A percentile compares a stretch with the other conserved stretches of the same genome.
Conservation (phyloP, 2,888 invertebrate genomes). For the Lamproptera curius region DNA sequence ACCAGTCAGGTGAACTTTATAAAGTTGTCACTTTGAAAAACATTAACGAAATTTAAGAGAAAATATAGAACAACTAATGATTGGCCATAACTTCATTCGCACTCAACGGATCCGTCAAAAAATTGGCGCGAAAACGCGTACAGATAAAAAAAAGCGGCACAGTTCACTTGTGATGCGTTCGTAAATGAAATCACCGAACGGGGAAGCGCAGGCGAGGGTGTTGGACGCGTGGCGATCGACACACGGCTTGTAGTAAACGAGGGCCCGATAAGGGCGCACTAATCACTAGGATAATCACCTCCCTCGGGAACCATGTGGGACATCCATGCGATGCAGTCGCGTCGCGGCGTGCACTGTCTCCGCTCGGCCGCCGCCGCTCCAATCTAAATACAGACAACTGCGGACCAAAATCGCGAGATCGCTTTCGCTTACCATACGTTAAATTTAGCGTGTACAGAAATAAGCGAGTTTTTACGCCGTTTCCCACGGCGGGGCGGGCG, state of each 20-base stretch:
- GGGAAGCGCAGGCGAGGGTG: neutral
- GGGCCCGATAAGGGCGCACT: constrained; percentile 1
- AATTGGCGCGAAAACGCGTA: constrained; percentile 13
- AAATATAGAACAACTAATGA: too few relatives aligned
- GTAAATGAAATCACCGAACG: constrained; percentile 1
- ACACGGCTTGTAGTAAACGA: constrained; percentile 8
- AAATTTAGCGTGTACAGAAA: constrained; percentile 76
- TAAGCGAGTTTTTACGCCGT: constrained; percentile 76
- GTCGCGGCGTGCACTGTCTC: constrained; percentile 26
- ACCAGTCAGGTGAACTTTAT: neutral
- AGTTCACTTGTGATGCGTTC: neutral
- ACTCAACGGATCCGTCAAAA: neutral
- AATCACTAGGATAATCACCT: constrained; percentile 49
- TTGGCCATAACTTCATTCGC: neutral
- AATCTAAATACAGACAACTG: constrained; percentile 75
- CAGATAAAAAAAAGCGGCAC: constrained; percentile 4
- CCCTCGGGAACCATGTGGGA: constrained; percentile 71
- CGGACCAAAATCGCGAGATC: constrained; percentile 73
- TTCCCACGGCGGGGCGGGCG: constrained; percentile 56
- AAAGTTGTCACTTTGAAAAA: neutral
- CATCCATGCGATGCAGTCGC: constrained; percentile 51
- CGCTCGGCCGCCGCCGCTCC: constrained; percentile 49
- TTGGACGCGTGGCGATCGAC: neutral
- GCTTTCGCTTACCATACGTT: constrained; percentile 75
- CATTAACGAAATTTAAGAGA: too few relatives aligned